These are phyloP conservation scores for Podarcis lilfordi DNA, from an alignment of 2,797 vertebrate genomes.

Conservation along the genomic window DNA sequence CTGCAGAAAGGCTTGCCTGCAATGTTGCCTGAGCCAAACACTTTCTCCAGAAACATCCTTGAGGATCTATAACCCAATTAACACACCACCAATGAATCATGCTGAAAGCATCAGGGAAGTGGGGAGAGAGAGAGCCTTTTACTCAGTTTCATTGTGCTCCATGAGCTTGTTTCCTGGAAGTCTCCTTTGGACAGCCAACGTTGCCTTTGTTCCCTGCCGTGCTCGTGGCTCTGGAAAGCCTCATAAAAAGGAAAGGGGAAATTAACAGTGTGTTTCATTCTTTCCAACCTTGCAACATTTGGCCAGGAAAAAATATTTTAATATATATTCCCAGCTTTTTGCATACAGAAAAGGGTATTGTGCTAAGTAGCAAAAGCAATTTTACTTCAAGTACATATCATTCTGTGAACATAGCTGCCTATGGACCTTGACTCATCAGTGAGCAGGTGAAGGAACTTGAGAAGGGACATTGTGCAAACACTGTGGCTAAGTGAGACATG, in stretches of 20 bases:
- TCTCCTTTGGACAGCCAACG: slow-evolving; percentile 15
- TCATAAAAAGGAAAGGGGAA: slow-evolving; percentile 15
- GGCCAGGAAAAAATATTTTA: neutral
- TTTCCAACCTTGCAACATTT: slow-evolving; percentile 21
- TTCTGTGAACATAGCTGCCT: rapidly evolving
- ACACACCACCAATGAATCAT: slow-evolving; percentile 50
- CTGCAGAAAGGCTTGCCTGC: too few relatives aligned
- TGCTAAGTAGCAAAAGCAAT: neutral
- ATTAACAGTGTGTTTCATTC: slow-evolving; percentile 6
- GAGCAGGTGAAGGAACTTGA: slow-evolving; percentile 4
- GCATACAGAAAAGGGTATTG: neutral
- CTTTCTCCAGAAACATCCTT: neutral
- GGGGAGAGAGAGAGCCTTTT: neutral
- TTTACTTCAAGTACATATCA: neutral
- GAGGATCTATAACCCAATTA: slow-evolving; percentile 36
- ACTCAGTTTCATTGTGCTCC: slow-evolving; percentile 26
- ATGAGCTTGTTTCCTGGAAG: slow-evolving; percentile 46
- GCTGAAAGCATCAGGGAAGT: slow-evolving; percentile 32
- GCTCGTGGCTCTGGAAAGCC: slow-evolving; percentile 39
- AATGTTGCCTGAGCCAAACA: too few relatives aligned
- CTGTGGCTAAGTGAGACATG: neutral
- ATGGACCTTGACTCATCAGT: neutral
- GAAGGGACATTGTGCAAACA: rapidly evolving
- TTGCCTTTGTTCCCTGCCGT: slow-evolving; percentile 41
- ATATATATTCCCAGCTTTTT: neutral